Evolutionary conservation across 2,888 invertebrate species (phyloP).

Genomic region (Heliconius erato): DNA sequence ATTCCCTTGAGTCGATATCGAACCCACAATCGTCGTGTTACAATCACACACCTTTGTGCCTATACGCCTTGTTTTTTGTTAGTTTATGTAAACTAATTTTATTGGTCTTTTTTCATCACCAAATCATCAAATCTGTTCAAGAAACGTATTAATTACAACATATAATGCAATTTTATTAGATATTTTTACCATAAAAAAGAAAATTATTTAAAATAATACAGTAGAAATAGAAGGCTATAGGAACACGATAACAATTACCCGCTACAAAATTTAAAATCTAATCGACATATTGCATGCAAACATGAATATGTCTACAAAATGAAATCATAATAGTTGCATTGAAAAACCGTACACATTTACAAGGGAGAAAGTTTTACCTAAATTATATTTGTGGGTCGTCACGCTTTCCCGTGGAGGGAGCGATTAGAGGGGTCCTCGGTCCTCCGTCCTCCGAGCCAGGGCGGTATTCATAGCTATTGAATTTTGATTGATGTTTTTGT

Average conservation of each 20-base stretch:
- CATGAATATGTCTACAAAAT: conserved; percentile 48
- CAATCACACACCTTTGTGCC: background rate
- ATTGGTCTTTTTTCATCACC: no score
- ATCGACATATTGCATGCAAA: conserved; percentile 43
- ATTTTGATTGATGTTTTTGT: conserved; percentile 47
- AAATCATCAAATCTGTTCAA: no score
- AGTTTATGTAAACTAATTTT: no score
- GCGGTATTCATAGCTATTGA: conserved; percentile 68
- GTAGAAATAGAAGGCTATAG: background rate
- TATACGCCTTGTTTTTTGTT: no score
- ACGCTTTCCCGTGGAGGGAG: conserved; percentile 81
- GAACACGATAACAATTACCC: background rate
- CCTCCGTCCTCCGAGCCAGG: conserved; percentile 75
- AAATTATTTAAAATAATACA: background rate
- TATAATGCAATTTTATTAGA: no score
- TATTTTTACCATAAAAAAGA: no score
- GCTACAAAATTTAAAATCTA: conserved; percentile 31
- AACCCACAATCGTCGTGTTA: background rate
- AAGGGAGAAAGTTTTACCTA: conserved; percentile 83
- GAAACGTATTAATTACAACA: no score
- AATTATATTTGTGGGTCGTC: conserved; percentile 87
- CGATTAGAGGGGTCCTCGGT: conserved; percentile 82
- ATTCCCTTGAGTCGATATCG: background rate
- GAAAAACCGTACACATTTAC: conserved; percentile 73
- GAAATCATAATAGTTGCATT: conserved; percentile 71